Base-by-base conservation (phyloP, 2,797 vertebrate species). In the Onychomys torridus region DNA sequence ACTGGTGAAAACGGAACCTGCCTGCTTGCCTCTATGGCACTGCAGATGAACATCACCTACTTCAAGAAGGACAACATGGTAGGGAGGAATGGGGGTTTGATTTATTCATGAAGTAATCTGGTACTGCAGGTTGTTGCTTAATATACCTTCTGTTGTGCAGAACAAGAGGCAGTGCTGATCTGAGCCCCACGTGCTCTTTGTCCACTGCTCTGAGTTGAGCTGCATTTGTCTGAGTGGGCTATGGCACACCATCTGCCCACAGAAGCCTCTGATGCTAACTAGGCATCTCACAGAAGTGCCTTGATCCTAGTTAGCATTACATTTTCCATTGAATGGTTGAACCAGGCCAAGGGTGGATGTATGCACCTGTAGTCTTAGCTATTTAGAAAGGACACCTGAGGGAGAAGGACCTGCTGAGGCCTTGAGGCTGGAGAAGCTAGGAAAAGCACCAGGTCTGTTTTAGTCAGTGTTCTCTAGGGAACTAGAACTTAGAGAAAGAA, bases 31-130 rank as follows among this genome's bases (percentile, higher is more conserved):
- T 98, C 79, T 97, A 99, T 99, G 99, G 99, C 99, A 29, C 98
- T 99, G 89, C 99, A 99, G 98, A 98, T 99, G 96, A 99, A 99
- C 95, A 49, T 99, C 98, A 99, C 98, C 96, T 99, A 99, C 94
- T 75, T 0, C 11, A 98, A 32, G 81, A 98, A 81, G 79, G 98
- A 98, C 93, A 92, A 86, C 90, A 97, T 96, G 98, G 99, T 99
- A 98, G 8, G 4, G 34, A 34, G 67, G 25, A 13, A 5, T 37
- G 43, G 23, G 14, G 23, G 23, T 16, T 75, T 78, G 59, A 23
- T 78, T 52, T 78, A 19, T 34, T 90, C 16, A 12, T 37, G 32
- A 63, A 52, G 59, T 3, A 63, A 5, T 34, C 5, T 29, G 29
- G 7, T 14, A 11, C 40, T 77, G 12, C 4, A 46, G 29, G 10